Base-by-base conservation (phyloP, 2,888 invertebrate species). In the Torymus aiolomorphi region DNA sequence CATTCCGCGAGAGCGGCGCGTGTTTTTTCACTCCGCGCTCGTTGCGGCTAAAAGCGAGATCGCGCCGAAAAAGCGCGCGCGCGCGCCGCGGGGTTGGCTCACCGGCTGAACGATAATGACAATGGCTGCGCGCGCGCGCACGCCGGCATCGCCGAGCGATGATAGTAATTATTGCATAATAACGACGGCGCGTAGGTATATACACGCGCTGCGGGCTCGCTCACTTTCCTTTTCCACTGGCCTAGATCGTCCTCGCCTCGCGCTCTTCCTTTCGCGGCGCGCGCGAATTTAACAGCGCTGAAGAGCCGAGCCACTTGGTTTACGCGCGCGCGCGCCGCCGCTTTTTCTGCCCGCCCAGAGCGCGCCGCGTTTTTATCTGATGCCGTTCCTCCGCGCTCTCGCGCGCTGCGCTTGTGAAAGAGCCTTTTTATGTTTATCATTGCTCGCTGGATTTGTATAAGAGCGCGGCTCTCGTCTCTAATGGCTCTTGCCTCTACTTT, bases 211-310 rank as follows among this genome's bases (percentile, higher is more conserved):
- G 62, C 86, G 78, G 86, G 16, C 56, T 18, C 42, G 82, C 78
- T 86, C 86, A 89, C 89, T 89, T 89, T 89, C 89, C 87, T 88
- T 89, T 88, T 88, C 85, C 87, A 88, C 83, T 89, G 88, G 88
- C 88, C 89, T 88, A 88, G 87, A 88, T 89, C 87, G 87, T 88
- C 87, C 85, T 86, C 31, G 31, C 31, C 76, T 72, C 61, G 13
- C 20, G 56, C 83, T 86, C 86, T 87, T 87, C 86, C 85, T 87
- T 87, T 88, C 85, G 82, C 83, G 74, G 84, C 31, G n/a, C 52
- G 31, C 51, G 51, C 52, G 14, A 42, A 31, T 31, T 31, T 42
- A 57, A 10, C 14, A 3, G 16, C 18, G n/a, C 16, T 52, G 42
- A 16, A 54, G 31, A 57, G 42, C 62, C 42, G 54, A 63, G 56